Evolutionary conservation across 2,113 vertebrate genomes (phyloP).

Genomic region (Quiscalus mexicanus): DNA sequence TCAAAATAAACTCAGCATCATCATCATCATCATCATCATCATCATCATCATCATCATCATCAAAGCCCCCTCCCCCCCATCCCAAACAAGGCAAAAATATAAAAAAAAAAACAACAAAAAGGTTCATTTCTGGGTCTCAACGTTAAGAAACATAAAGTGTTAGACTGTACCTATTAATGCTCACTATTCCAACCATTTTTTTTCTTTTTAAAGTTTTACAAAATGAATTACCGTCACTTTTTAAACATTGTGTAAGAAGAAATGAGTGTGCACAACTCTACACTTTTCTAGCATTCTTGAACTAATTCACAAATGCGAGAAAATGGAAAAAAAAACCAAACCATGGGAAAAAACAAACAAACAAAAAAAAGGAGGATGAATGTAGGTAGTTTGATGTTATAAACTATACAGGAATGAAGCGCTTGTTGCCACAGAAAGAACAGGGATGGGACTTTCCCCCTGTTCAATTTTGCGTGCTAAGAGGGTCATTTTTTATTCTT

Average conservation of each 20-base stretch:
- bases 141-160: conserved; percentile 77
- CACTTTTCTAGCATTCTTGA: conserved; percentile 90
- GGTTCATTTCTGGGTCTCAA: conserved; percentile 73
- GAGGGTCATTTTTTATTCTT: conserved; percentile 77
- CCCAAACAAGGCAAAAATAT: conserved; percentile 16
- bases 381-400: conserved; percentile 80
- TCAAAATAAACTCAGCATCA: conserved; percentile 31
- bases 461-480: conserved; percentile 84
- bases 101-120: background rate
- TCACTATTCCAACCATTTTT: conserved; percentile 81
- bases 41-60: background rate
- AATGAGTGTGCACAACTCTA: conserved; percentile 90
- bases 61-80: background rate
- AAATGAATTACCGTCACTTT: conserved; percentile 83
- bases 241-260: conserved; percentile 80
- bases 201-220: conserved; percentile 80
- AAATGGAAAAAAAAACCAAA: conserved; percentile 60
- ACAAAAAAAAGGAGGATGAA: conserved; percentile 63
- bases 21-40: background rate
- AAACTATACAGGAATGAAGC: conserved; percentile 79
- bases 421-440: conserved; percentile 75
- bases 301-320: conserved; percentile 90
- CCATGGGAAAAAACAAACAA: conserved; percentile 3
- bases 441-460: conserved; percentile 50
- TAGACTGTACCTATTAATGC: conserved; percentile 80